These are phyloP conservation scores for Aelia acuminata DNA, from an alignment of 2,888 invertebrate species.

Conservation along the genomic window DNA sequence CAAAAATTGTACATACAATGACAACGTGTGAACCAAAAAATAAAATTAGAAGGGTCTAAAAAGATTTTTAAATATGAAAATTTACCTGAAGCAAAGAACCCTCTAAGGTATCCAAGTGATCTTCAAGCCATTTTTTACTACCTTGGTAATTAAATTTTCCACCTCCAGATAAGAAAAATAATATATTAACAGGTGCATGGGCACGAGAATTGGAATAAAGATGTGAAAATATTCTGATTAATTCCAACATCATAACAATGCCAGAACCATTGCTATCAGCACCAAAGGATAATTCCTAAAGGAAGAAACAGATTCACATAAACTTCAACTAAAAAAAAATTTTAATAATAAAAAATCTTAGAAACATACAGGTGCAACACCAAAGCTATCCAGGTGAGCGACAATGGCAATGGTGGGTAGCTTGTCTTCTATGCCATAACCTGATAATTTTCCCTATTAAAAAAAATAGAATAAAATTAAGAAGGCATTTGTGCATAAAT, in stretches of 20 bases:
- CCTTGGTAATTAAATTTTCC: conserved; percentile 96
- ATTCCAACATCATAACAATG: conserved; percentile 87
- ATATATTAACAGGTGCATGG: conserved; percentile 81
- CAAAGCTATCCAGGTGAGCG: conserved; percentile 93
- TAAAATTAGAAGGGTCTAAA: not conserved
- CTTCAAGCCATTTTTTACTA: conserved; percentile 95
- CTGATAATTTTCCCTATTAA: conserved; percentile 83
- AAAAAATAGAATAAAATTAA: conserved; percentile 42
- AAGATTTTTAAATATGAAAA: not conserved
- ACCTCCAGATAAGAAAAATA: conserved; percentile 91
- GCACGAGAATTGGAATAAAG: conserved; percentile 83
- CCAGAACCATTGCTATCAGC: conserved; percentile 95
- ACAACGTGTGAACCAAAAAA: not conserved
- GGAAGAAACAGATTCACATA: not conserved
- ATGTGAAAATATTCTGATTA: conserved; percentile 89
- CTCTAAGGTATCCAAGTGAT: conserved; percentile 86
- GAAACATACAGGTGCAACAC: conserved; percentile 84
- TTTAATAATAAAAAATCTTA: not conserved
- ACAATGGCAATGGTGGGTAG: conserved; percentile 91
- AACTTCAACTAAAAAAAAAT: not conserved
- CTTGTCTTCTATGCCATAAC: conserved; percentile 78
- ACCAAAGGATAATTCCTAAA: conserved; percentile 88
- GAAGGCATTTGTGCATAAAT: not conserved
- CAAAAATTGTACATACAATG: not conserved
- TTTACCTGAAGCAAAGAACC: conserved; percentile 80